Base-by-base conservation (phyloP, 2,888 invertebrate species). In the Helicoverpa assulta region DNA sequence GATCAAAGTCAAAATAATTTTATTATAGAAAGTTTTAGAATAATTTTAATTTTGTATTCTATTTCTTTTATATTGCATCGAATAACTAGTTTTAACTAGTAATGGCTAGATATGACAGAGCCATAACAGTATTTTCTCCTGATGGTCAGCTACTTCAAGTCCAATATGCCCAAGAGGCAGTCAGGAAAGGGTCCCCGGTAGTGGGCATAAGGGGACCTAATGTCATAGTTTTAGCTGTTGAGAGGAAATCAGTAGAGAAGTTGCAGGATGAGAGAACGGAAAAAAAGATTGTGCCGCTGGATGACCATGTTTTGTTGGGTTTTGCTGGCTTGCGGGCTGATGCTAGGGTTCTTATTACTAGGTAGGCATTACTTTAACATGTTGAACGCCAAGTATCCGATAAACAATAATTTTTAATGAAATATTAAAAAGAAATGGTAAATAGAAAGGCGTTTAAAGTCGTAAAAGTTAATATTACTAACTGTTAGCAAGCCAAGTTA, bases 161-260 rank as follows among this genome's bases (percentile, higher is more conserved):
- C 0, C 99, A 99, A 96, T 99, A 99, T 93, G 99, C 99, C 7
- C 99, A 99, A 92, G 99, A 99, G 96, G 99, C 99, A 21, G 99
- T 99, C 10, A 97, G 98, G 80, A 99, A 98, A 91, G 99, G 99
- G 60, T 89, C 87, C 52, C 89, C 91, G 56, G 90, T 99, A 98
- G 98, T 99, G 70, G 99, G 99, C 54, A 98, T 99, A 3, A 96
- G 98, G 71, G 99, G 99, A 2, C 96, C 97, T 58, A 97, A 98
- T 87, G 97, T 98, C 64, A 98, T 99, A n/a, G 99, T 99, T 19
- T 95, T 99, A 43, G 99, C 99, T 1, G 99, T 99, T 0, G 99
- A 99, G 92, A 99, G 99, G 93, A 99, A 99, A 90, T 98, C 99
- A 0, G 98, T 99, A 7, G 98, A 99, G 2, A 98, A 98, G 89